Base-by-base conservation (phyloP, 2,797 vertebrate genomes). In the Podargus strigoides region DNA sequence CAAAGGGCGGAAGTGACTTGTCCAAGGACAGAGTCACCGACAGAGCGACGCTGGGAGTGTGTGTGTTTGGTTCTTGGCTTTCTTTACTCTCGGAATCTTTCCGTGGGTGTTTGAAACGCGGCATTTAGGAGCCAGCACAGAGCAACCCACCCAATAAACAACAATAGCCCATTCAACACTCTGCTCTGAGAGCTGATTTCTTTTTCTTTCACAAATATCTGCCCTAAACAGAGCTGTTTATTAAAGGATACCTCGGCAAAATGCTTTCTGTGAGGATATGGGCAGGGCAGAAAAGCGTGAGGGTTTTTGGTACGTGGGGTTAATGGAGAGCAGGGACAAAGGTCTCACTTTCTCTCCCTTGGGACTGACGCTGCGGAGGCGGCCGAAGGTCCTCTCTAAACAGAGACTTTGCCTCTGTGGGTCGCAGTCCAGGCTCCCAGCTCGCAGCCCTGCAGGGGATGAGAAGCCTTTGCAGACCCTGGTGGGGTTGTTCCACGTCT, bases 101-200 rank as follows among this genome's bases (percentile, higher is more conserved):
- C 52, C 2, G 63, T 10, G 55, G 37, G 63, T 7, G 68, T 60
- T 56, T 1, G 34, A 30, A 74, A 74, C 0, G 34, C 42, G 26
- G 67, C 15, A 2, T 39, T 66, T 2, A 37, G 19, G 39, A 59
- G 46, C 37, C 4, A 69, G 36, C 8, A 8, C 32, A 3, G 14
- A 46, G 55, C 16, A 19, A 81, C 24, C 15, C 55, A 1, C 3
- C 11, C 4, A 7, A 32, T 4, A 19, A 24, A 44, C 32, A 5
- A 0, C 1, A 23, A 72, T 27, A 5, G 1, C n/a, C 1, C 3
- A 5, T 28, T 42, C 78, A 58, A 12, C 44, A 9, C 2, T 2
- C 42, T 4, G 0, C 27, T 16, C 46, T 2, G 9, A 30, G 27
- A 32, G 12, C 41, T 1, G 24, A 3, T 8, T n/a, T 20, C 44